These are phyloP conservation scores for Melanaphis sacchari DNA, from an alignment of 1,140 invertebrate genomes.

Conservation along the genomic window DNA sequence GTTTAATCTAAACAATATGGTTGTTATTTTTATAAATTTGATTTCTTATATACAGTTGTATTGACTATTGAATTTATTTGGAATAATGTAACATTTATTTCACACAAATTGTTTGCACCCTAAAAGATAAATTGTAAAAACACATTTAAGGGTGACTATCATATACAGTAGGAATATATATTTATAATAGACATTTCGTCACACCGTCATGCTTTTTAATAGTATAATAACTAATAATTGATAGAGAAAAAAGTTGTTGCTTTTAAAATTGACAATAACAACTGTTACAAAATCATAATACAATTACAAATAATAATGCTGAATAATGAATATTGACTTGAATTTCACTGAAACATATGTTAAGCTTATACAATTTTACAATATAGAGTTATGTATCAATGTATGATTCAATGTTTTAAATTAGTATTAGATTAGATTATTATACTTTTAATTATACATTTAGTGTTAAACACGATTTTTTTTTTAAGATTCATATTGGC, in stretches of 20 bases:
- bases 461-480: neutral
- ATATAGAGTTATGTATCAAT: neutral
- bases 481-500: neutral
- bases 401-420: neutral
- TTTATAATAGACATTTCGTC: no score
- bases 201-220: neutral
- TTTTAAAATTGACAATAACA: neutral
- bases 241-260: neutral
- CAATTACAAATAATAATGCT: neutral
- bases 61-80: neutral
- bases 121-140: conserved; percentile 7
- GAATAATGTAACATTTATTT: neutral
- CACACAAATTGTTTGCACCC: neutral
- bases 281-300: neutral
- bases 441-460: neutral
- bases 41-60: neutral
- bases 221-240: neutral
- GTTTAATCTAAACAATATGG: neutral
- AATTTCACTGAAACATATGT: neutral
- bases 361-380: neutral
- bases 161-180: neutral
- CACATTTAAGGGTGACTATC: neutral
- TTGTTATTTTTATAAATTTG: neutral
- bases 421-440: neutral
- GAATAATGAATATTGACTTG: neutral